Conservation (phyloP, 2,888 invertebrate genomes). For the Mesoligia furuncula region DNA sequence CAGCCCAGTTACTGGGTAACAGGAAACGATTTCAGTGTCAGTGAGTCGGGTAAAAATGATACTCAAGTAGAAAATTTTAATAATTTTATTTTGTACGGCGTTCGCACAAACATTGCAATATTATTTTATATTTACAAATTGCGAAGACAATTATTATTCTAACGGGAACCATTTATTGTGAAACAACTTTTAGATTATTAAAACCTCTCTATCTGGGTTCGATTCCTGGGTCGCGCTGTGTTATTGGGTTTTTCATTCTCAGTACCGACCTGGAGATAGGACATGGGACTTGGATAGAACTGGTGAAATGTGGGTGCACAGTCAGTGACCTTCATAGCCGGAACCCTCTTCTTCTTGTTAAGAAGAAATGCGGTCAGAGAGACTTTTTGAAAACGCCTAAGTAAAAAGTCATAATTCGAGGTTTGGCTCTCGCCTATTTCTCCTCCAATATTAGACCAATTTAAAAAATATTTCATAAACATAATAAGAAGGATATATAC, state of each 20-base stretch:
- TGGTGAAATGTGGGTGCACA: too few relatives aligned
- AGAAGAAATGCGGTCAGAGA: too few relatives aligned
- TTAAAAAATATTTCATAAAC: too few relatives aligned
- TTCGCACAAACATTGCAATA: conserved; percentile 55
- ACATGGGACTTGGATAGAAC: too few relatives aligned
- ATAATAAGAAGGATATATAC: too few relatives aligned
- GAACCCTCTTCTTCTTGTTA: background rate
- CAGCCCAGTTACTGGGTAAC: background rate
- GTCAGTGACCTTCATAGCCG: background rate
- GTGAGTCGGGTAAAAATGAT: background rate
- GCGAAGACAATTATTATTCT: conserved; percentile 58
- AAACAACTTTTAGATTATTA: conserved; percentile 43
- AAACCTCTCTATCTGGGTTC: background rate
- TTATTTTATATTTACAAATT: conserved; percentile 62
- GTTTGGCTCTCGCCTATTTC: too few relatives aligned
- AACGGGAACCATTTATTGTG: conserved; percentile 53
- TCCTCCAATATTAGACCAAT: too few relatives aligned
- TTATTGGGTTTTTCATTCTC: background rate
- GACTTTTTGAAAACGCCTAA: too few relatives aligned
- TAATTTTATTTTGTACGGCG: conserved; percentile 71
- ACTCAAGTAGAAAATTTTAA: conserved; percentile 62
- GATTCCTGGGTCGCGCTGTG: background rate
- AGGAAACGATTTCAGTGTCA: background rate
- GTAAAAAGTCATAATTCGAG: too few relatives aligned
- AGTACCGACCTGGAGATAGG: background rate